Conservation (phyloP, 2,113 vertebrate genomes). For the Daubentonia madagascariensis region DNA sequence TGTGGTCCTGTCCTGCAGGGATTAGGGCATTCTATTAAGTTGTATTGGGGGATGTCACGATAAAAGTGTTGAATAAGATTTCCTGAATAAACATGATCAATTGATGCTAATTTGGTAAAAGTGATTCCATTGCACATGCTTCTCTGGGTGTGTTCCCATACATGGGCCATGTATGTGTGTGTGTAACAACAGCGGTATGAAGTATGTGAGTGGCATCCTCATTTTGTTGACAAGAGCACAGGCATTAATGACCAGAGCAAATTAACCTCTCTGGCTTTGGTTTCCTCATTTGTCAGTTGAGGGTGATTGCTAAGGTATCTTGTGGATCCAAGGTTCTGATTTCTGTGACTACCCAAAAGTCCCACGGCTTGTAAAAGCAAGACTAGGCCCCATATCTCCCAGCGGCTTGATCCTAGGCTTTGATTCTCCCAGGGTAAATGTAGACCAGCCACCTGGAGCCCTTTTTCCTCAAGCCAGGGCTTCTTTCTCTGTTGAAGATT, state of each 20-base stretch:
- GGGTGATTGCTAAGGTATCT: neutral
- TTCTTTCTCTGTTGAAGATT: neutral
- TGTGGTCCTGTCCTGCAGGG: neutral
- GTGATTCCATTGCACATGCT: neutral
- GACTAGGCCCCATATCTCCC: neutral
- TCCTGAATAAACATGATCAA: neutral
- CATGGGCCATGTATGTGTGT: neutral
- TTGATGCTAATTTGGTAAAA: neutral
- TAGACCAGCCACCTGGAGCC: neutral
- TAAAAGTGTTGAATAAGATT: neutral
- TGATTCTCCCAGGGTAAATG: neutral
- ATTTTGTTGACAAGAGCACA: neutral
- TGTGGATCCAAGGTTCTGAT: neutral
- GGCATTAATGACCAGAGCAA: neutral
- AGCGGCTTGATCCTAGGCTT: neutral
- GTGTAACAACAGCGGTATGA: accelerated
- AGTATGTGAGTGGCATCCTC: neutral
- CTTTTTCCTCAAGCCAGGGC: neutral
- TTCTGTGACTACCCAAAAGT: neutral
- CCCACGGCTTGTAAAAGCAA: neutral
- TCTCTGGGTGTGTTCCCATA: neutral
- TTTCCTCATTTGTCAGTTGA: neutral
- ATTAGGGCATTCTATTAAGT: neutral
- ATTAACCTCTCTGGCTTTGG: neutral
- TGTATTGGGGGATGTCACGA: neutral